phyloP scores from a whole-genome alignment of 1,140 invertebrate species.

The Artemia franciscana region DNA sequence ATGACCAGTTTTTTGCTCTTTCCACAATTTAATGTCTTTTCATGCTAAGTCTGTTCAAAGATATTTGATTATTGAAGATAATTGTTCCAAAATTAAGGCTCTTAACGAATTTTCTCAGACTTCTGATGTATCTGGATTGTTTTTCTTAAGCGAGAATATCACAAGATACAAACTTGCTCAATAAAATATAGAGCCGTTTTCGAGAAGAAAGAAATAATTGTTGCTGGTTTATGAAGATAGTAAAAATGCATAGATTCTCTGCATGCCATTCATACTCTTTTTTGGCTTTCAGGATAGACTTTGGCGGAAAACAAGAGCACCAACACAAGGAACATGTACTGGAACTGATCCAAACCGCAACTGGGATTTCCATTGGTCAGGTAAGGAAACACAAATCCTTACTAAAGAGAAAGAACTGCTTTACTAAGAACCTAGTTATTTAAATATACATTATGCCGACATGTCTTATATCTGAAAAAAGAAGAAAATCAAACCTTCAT shows the following conservation, averaged over 20 bases:
- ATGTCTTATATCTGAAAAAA: not conserved
- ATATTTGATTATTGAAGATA: no score
- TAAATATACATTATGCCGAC: not conserved
- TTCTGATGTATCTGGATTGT: not conserved
- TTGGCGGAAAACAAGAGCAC: slow-evolving; percentile 15
- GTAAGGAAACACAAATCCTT: slow-evolving; percentile 2
- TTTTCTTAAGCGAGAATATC: not conserved
- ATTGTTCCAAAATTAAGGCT: no score
- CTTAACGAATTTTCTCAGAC: not conserved
- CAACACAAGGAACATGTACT: not conserved
- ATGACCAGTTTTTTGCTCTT: no score
- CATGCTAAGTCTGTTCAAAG: no score
- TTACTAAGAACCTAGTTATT: not conserved
- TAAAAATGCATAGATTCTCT: not conserved
- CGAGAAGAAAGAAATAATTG: not conserved
- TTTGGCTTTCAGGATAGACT: slow-evolving; percentile 12
- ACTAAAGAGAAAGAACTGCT: no score
- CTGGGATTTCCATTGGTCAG: slow-evolving; percentile 15
- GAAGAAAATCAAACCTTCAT: not conserved
- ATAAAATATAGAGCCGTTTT: not conserved
- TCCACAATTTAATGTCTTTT: no score
- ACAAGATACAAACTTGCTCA: not conserved
- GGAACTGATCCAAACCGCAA: slow-evolving; percentile 14
- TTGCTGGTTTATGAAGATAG: not conserved
- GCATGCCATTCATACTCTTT: not conserved